Base-by-base conservation (phyloP, 2,797 vertebrate species). In the Dromococcyx pavoninus region DNA sequence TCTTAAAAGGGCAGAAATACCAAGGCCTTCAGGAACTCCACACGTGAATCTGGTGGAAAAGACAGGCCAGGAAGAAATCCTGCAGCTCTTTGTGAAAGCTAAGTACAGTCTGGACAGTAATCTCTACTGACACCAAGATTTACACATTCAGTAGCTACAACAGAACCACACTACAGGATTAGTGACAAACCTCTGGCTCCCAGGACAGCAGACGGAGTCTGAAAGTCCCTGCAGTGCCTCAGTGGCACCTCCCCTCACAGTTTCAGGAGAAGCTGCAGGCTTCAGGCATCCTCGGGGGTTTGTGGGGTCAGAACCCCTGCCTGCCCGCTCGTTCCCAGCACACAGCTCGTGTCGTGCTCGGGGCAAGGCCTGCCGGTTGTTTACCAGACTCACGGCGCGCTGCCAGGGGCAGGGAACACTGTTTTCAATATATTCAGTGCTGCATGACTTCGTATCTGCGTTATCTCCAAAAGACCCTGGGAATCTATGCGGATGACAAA, bases 61-160 rank as follows among this genome's bases (percentile, higher is more conserved):
- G 32, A 65, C 54, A 32, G 28, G 17, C 76, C 80, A 91, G 67
- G 37, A 91, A 85, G 56, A 89, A 90, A 91, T 65, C 18, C 23
- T 57, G 69, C 71, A 65, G 90, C 48, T 71, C 51, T 77, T 77
- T 51, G 19, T 54, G 77, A 85, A 83, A 61, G 88, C 78, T 86
- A 73, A 91, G 48, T 61, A 81, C 76, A 77, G 77, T 11, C 39
- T 74, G 56, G 67, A 33, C 21, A 69, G 87, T 60, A 91, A 94
- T 74, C 89, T 92, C 11, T 83, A 76, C 88, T 72, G 88, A 92
- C 81, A 92, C 32, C 43, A 46, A 61, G 60, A 62, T 88, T 91
- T 79, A 86, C 87, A 87, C 75, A n/a, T 73, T 64, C 23, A 3
- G 48, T 35, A 82, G 69, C 86, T 89, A 39, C 60, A 56, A 44